Conservation (phyloP, 2,888 invertebrate species). For the Netelia fuscicornis region DNA sequence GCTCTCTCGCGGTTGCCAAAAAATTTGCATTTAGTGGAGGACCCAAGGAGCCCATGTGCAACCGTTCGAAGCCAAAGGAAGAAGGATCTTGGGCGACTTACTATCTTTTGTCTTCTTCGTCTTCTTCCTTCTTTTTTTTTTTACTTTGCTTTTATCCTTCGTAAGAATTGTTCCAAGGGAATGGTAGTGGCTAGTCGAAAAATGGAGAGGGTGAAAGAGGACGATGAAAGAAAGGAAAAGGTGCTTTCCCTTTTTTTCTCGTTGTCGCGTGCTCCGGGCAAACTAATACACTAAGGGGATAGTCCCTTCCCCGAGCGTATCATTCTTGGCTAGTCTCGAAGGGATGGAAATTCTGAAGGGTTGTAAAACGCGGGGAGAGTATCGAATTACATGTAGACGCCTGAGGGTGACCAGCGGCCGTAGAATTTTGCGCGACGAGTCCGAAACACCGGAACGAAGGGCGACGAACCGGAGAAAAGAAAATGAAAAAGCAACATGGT, state of each 20-base stretch:
- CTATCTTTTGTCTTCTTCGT: constrained; percentile 65
- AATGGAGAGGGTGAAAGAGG: not conserved
- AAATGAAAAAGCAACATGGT: constrained; percentile 50
- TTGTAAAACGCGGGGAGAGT: constrained; percentile 6
- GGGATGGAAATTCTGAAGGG: constrained; percentile 18
- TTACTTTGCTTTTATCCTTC: constrained; percentile 33
- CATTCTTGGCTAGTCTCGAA: constrained; percentile 1
- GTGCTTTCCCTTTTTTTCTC: not conserved
- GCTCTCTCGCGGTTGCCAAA: constrained; percentile 72
- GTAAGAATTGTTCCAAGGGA: constrained; percentile 11
- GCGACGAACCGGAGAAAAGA: constrained; percentile 44
- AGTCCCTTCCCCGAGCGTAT: constrained; percentile 18
- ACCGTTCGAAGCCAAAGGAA: constrained; percentile 50
- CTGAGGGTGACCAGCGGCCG: constrained; percentile 39
- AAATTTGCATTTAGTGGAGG: constrained; percentile 77
- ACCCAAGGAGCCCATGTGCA: constrained; percentile 61
- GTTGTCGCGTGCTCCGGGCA: constrained; percentile 4
- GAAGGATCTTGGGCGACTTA: constrained; percentile 64
- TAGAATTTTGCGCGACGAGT: constrained; percentile 44
- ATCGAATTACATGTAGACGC: constrained; percentile 28
- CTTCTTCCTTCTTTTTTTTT: constrained; percentile 53
- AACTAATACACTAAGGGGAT: not conserved
- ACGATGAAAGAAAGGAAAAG: not conserved
- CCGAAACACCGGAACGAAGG: constrained; percentile 22
- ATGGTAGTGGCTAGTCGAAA: constrained; percentile 8